Percentiles rank a stretch among this genome's conserved stretches.
phyloP scores from a whole-genome alignment of 2,113 vertebrate species.

The Phyllopteryx taeniolatus region DNA sequence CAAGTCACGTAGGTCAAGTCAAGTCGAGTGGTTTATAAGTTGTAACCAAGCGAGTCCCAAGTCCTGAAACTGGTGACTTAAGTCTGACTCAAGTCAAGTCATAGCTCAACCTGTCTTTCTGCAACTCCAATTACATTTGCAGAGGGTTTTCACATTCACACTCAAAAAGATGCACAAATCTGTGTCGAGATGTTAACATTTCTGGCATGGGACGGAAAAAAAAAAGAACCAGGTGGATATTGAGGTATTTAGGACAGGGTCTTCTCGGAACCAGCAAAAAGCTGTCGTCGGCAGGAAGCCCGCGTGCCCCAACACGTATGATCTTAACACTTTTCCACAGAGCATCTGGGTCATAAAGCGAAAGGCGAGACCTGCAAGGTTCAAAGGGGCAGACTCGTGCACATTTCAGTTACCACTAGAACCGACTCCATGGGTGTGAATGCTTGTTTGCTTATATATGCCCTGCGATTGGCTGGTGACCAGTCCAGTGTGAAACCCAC shows the following conservation, averaged over 20 bases:
- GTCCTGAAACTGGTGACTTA: not conserved
- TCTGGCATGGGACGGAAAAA: constrained; percentile 27
- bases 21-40: not conserved
- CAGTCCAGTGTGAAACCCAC: too few species aligned
- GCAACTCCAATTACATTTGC: too few species aligned
- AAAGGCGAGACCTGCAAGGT: constrained; percentile 48
- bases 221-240: constrained; percentile 55
- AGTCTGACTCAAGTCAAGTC: not conserved
- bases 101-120: not conserved
- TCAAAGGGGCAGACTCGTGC: constrained; percentile 53
- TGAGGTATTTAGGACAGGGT: constrained; percentile 61
- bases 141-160: not conserved
- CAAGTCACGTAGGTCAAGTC: not conserved
- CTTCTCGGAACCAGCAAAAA: constrained; percentile 60
- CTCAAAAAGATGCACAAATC: too few species aligned
- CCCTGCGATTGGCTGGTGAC: too few species aligned
- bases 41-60: not conserved
- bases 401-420: constrained; percentile 11
- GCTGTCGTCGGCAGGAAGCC: constrained; percentile 62
- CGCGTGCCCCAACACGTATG: constrained; percentile 59
- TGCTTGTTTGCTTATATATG: too few species aligned
- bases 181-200: constrained; percentile 23
- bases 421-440: constrained; percentile 2
- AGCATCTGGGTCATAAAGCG: constrained; percentile 72
- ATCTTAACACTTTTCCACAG: constrained; percentile 61